Evolutionary conservation across 2,888 invertebrate species (phyloP).

Genomic region (Eristalis intricaria): DNA sequence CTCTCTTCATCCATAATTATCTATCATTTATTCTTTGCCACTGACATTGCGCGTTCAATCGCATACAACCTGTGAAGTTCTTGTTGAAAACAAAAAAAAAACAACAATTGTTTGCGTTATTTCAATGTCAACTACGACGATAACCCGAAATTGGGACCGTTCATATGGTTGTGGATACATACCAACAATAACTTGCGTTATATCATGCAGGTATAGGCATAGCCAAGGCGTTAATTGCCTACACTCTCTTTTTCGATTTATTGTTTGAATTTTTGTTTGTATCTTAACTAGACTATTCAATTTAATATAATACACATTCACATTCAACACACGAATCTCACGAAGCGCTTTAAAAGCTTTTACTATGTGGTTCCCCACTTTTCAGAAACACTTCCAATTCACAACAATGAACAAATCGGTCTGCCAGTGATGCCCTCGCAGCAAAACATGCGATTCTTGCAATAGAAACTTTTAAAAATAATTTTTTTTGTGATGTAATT

Average conservation of each 20-base stretch:
- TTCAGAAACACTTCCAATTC: neutral
- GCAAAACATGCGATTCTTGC: neutral
- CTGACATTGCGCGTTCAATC: conserved; percentile 15
- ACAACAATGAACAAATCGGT: neutral
- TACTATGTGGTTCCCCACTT: conserved; percentile 3
- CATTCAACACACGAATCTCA: neutral
- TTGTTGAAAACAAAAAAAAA: neutral
- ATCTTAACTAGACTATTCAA: neutral
- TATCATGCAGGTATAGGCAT: neutral
- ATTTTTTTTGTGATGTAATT: too few relatives aligned
- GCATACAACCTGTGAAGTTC: conserved; percentile 42
- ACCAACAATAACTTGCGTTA: neutral
- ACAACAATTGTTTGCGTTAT: conserved; percentile 9
- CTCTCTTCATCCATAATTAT: neutral
- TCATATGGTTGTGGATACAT: neutral
- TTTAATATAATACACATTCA: conserved; percentile 3
- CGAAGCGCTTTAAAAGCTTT: conserved; percentile 5
- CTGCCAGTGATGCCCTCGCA: neutral
- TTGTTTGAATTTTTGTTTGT: conserved; percentile 8
- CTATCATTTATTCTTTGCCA: conserved; percentile 1
- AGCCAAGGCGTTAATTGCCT: conserved; percentile 19
- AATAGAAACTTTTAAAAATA: neutral
- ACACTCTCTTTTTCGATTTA: conserved; percentile 20
- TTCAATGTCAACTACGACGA: conserved; percentile 40
- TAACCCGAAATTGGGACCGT: conserved; percentile 14